phyloP scores from a whole-genome alignment of 2,797 vertebrate genomes.

The Craterocephalus amniculus region DNA sequence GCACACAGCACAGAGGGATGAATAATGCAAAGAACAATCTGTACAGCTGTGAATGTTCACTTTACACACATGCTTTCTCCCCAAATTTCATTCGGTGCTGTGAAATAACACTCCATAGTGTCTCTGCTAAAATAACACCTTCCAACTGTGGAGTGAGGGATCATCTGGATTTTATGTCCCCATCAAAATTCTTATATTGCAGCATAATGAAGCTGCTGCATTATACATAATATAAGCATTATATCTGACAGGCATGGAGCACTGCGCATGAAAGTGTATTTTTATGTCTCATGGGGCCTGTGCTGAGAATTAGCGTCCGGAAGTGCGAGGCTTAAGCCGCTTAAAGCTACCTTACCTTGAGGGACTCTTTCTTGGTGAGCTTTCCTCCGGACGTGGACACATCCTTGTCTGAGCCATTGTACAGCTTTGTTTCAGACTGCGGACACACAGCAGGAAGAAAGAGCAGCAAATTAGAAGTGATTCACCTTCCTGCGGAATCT shows the following conservation, averaged over 20 bases:
- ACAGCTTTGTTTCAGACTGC: slow-evolving; percentile 98
- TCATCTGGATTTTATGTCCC: not conserved
- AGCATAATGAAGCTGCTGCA: not conserved
- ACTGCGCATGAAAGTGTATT: slow-evolving; percentile 1
- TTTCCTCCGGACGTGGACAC: slow-evolving; percentile 90
- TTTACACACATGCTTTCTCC: slow-evolving; percentile 7
- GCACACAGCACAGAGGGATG: slow-evolving; percentile 28
- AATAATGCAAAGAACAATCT: not conserved
- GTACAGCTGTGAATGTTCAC: slow-evolving; percentile 11
- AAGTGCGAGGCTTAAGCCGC: slow-evolving; percentile 26
- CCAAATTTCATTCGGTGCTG: slow-evolving; percentile 21
- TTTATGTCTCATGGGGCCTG: slow-evolving; percentile 7
- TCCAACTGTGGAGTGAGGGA: not conserved
- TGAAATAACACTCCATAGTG: slow-evolving; percentile 10
- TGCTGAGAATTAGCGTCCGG: slow-evolving; percentile 15
- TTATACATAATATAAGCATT: too few species aligned
- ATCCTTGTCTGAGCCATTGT: slow-evolving; percentile 98
- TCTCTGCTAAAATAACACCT: slow-evolving; percentile 17
- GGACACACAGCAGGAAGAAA: slow-evolving; percentile 45
- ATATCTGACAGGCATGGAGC: not conserved
- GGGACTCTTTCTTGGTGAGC: slow-evolving; percentile 98
- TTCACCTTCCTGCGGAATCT: not conserved
- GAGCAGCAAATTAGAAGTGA: not conserved
- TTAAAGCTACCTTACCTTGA: slow-evolving; percentile 86
- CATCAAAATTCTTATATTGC: not conserved